Evolutionary conservation across 1,140 invertebrate species (phyloP).

Genomic region (Chlorops oryzae): DNA sequence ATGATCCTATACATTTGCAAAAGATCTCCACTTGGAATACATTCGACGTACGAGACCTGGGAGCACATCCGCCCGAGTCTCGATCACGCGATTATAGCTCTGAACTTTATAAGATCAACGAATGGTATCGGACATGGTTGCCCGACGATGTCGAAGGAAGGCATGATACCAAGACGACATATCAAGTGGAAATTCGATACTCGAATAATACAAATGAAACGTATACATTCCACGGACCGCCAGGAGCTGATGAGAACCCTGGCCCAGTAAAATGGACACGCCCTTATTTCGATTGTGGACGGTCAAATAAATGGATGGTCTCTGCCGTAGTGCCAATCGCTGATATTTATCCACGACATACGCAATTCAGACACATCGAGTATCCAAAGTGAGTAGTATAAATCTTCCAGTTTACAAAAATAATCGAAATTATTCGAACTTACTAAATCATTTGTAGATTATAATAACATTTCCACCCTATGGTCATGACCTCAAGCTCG

Average conservation of each 20-base stretch:
- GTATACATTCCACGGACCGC: conserved; percentile 90
- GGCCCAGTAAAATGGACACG: conserved; percentile 89
- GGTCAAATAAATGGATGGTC: conserved; percentile 93
- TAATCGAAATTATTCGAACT: no score
- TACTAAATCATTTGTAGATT: no score
- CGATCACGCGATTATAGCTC: conserved; percentile 82
- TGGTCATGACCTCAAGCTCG: no score
- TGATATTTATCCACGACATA: conserved; percentile 92
- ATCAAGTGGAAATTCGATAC: conserved; percentile 85
- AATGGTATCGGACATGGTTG: conserved; percentile 86
- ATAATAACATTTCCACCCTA: no score
- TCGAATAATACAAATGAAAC: conserved; percentile 94
- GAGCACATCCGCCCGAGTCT: conserved; percentile 68
- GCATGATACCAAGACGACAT: conserved; percentile 91
- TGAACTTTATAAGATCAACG: conserved; percentile 85
- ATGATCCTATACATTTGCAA: conserved; percentile 87
- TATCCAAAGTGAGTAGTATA: conserved; percentile 79
- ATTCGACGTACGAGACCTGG: conserved; percentile 74
- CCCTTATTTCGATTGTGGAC: conserved; percentile 94
- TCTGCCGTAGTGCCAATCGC: conserved; percentile 89
- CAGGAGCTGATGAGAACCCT: conserved; percentile 76
- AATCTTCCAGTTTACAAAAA: no score
- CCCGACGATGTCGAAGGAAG: conserved; percentile 74
- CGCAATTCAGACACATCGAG: conserved; percentile 89
- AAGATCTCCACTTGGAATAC: conserved; percentile 88